Percentiles rank a stretch among this genome's conserved stretches.
Evolutionary conservation across 2,888 invertebrate species (phyloP).

Genomic region (Ennomos erosarius): DNA sequence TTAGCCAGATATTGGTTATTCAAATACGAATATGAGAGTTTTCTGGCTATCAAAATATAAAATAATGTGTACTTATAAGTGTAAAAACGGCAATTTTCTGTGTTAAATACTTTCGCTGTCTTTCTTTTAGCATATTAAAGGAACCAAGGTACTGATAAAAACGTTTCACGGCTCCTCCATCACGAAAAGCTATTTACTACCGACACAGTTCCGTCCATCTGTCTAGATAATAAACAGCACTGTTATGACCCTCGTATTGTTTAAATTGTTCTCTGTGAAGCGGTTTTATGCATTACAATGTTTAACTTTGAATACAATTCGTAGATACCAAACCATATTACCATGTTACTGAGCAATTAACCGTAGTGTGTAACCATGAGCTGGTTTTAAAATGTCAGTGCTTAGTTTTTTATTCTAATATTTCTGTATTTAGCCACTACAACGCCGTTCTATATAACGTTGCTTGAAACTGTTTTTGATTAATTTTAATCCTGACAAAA

Average conservation of each 20-base stretch:
- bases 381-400: not conserved
- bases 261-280: constrained; percentile 48
- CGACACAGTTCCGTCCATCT: constrained; percentile 72
- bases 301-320: constrained; percentile 19
- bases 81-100: no score
- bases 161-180: constrained; percentile 45
- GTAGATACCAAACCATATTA: constrained; percentile 10
- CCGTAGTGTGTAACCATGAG: constrained; percentile 4
- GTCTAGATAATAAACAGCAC: constrained; percentile 57
- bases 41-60: no score
- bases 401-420: no score
- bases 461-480: not conserved
- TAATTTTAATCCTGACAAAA: no score
- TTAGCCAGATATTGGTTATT: no score
- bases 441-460: no score
- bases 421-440: no score
- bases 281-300: constrained; percentile 31
- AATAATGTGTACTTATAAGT: no score
- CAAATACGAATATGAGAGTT: no score
- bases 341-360: constrained; percentile 23
- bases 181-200: constrained; percentile 69
- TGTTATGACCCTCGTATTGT: constrained; percentile 51
- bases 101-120: no score
- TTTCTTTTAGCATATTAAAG: not conserved
- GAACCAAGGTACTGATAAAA: constrained; percentile 17